These are phyloP conservation scores for Myocastor coypus DNA, from an alignment of 2,113 vertebrate genomes.

Conservation along the genomic window DNA sequence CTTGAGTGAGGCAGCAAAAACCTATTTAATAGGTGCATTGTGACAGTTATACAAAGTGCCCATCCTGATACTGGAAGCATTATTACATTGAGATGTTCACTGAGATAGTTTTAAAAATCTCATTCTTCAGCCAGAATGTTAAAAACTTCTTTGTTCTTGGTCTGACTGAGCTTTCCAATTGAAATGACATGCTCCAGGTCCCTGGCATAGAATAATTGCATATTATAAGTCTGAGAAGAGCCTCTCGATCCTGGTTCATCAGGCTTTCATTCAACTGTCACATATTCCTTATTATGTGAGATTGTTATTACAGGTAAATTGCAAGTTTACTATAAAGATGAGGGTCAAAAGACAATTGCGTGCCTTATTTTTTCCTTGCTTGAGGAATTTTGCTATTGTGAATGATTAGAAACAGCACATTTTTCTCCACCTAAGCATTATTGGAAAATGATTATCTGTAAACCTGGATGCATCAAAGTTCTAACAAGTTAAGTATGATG, in stretches of 20 bases:
- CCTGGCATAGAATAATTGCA: neutral
- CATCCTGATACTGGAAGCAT: neutral
- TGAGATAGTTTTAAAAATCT: conserved; percentile 51
- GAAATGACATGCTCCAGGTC: neutral
- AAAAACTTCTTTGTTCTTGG: neutral
- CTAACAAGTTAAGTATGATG: conserved; percentile 17
- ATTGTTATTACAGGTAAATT: neutral
- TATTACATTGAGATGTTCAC: neutral
- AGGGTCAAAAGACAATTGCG: neutral
- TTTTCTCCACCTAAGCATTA: neutral
- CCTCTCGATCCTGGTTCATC: neutral
- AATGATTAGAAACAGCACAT: neutral
- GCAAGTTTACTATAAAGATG: neutral
- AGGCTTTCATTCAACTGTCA: neutral
- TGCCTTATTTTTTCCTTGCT: neutral
- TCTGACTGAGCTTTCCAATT: conserved; percentile 19
- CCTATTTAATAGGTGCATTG: neutral
- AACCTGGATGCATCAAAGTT: conserved; percentile 23
- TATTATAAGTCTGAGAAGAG: neutral
- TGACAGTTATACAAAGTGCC: neutral
- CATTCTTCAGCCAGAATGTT: conserved; percentile 35
- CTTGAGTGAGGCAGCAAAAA: conserved; percentile 32
- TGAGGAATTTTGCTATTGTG: conserved; percentile 6
- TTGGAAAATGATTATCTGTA: conserved; percentile 32
- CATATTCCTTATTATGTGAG: neutral